Evolutionary conservation across 30 jellyfish, hydroid and myxozoan genomes (phyloP).

Genomic region (Pseudorhiza aurosa): DNA sequence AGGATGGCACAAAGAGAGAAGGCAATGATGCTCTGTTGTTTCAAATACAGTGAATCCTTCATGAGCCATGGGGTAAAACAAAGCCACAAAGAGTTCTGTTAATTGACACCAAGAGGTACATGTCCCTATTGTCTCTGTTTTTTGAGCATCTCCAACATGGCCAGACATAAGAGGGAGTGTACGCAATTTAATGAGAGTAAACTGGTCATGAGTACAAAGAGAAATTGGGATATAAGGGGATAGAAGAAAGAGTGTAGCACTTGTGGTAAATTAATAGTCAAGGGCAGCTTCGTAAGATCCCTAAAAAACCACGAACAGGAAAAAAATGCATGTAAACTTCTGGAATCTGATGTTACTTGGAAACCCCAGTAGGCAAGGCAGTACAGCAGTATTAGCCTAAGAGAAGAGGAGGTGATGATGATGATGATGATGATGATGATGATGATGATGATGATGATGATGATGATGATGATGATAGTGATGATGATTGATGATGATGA

Average conservation of each 20-base stretch:
- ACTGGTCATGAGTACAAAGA: constrained; percentile 1
- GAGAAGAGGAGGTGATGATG: neutral
- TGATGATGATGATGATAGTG: neutral
- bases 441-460: constrained; percentile 12
- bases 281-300: neutral
- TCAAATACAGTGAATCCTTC: neutral
- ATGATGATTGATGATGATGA: too few species aligned
- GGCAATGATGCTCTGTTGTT: neutral
- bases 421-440: constrained; percentile 6
- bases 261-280: neutral
- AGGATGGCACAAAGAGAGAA: constrained; percentile 4
- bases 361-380: neutral
- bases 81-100: neutral
- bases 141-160: neutral
- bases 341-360: neutral
- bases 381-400: neutral
- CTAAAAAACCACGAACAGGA: neutral
- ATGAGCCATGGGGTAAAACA: neutral
- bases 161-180: neutral
- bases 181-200: neutral
- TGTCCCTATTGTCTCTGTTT: neutral
- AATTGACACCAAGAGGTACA: neutral
- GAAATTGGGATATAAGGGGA: neutral
- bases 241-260: neutral
- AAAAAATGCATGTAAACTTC: neutral